Conservation (phyloP, 1,140 invertebrate species). For the Saccostrea echinata region DNA sequence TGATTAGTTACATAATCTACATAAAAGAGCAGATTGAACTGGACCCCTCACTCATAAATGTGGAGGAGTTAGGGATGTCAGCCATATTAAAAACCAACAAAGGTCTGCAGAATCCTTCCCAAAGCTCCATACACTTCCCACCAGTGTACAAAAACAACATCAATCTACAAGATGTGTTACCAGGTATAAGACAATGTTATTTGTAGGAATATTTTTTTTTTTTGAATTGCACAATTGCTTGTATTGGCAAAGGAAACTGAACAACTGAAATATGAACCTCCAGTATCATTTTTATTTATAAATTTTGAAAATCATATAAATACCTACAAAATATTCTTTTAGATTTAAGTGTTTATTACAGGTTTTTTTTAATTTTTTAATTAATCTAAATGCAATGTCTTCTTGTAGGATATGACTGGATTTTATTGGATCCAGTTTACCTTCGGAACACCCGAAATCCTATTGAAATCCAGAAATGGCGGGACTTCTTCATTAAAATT, state of each 20-base stretch:
- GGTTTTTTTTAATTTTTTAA: neutral
- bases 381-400: neutral
- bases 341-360: no score
- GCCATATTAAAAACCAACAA: constrained; percentile 71
- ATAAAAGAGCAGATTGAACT: constrained; percentile 71
- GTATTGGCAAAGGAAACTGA: no score
- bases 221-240: no score
- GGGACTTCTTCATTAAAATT: constrained; percentile 72
- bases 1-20: constrained; percentile 74
- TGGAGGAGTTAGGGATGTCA: constrained; percentile 66
- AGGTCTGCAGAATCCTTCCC: constrained; percentile 66
- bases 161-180: constrained; percentile 63
- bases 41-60: constrained; percentile 66
- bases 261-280: no score
- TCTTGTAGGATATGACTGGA: constrained; percentile 75
- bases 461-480: constrained; percentile 63
- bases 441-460: constrained; percentile 54
- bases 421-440: constrained; percentile 69
- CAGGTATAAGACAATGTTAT: constrained; percentile 58
- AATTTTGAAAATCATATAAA: no score
- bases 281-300: no score
- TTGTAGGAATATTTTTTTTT: no score
- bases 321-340: no score
- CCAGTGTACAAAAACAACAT: constrained; percentile 68
- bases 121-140: constrained; percentile 72